These are phyloP conservation scores for Somateria mollissima DNA, from an alignment of 2,797 vertebrate species.

Conservation along the genomic window DNA sequence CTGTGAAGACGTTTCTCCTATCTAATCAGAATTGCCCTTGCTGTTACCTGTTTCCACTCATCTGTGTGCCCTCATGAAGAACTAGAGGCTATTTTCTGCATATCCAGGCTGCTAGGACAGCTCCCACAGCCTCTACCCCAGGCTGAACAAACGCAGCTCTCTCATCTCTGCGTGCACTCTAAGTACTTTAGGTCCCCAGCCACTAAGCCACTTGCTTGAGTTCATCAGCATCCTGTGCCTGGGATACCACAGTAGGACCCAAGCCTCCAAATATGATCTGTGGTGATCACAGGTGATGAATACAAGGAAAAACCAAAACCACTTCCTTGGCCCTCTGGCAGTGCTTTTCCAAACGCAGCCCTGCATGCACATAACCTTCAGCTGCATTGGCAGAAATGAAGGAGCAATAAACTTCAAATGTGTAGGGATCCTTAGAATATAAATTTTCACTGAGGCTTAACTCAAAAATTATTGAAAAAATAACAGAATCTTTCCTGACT, in stretches of 20 bases:
- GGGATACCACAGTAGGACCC: background rate
- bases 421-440: background rate
- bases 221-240: background rate
- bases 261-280: background rate
- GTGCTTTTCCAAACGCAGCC: background rate
- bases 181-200: background rate
- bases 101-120: background rate
- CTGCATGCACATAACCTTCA: background rate
- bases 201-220: background rate
- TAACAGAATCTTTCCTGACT: background rate
- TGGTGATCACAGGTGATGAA: background rate
- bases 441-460: background rate
- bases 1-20: background rate
- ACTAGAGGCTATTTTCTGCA: background rate
- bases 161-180: background rate
- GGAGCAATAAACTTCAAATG: background rate
- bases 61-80: background rate
- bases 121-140: background rate
- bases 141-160: background rate
- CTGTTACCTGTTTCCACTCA: background rate
- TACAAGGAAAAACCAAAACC: background rate
- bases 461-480: conserved; percentile 16
- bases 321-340: background rate
- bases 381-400: background rate
- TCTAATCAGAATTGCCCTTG: background rate